Conservation (phyloP, 1,140 invertebrate species). For the Bombus confusus region DNA sequence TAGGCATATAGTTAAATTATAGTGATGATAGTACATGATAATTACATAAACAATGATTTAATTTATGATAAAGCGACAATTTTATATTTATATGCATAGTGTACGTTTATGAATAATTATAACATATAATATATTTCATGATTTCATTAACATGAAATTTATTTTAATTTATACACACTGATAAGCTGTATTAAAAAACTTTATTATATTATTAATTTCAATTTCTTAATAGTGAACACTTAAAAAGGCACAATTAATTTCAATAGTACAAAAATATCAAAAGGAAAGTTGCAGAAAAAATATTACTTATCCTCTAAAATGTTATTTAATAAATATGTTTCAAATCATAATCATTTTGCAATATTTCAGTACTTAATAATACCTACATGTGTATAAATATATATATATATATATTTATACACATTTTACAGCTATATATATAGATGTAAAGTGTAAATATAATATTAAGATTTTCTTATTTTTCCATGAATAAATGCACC, state of each 20-base stretch:
- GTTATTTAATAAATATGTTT: slow-evolving; percentile 59
- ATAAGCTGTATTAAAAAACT: slow-evolving; percentile 49
- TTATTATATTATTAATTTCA: slow-evolving; percentile 50
- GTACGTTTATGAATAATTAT: slow-evolving; percentile 3
- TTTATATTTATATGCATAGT: neutral
- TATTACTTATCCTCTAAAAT: slow-evolving; percentile 57
- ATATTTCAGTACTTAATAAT: slow-evolving; percentile 45
- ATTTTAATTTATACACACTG: slow-evolving; percentile 31
- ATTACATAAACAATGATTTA: slow-evolving; percentile 53
- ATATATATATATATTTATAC: slow-evolving; percentile 45
- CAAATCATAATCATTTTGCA: slow-evolving; percentile 65
- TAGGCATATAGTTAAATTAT: slow-evolving; percentile 41
- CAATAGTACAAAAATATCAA: slow-evolving; percentile 79
- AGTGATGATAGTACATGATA: slow-evolving; percentile 13
- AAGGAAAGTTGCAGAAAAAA: slow-evolving; percentile 63
- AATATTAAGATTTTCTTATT: slow-evolving; percentile 63
- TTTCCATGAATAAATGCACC: slow-evolving; percentile 64
- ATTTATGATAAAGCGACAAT: slow-evolving; percentile 1
- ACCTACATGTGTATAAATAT: slow-evolving; percentile 37
- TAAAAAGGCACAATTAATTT: slow-evolving; percentile 77
- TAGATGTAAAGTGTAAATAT: slow-evolving; percentile 52
- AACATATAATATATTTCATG: slow-evolving; percentile 24
- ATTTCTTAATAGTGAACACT: slow-evolving; percentile 64
- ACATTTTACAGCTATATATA: too few relatives aligned
- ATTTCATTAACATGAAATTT: slow-evolving; percentile 36